Base-by-base conservation (phyloP, 53 echinoderm and acorn worm genomes). In the Hippasteria phrygiana region DNA sequence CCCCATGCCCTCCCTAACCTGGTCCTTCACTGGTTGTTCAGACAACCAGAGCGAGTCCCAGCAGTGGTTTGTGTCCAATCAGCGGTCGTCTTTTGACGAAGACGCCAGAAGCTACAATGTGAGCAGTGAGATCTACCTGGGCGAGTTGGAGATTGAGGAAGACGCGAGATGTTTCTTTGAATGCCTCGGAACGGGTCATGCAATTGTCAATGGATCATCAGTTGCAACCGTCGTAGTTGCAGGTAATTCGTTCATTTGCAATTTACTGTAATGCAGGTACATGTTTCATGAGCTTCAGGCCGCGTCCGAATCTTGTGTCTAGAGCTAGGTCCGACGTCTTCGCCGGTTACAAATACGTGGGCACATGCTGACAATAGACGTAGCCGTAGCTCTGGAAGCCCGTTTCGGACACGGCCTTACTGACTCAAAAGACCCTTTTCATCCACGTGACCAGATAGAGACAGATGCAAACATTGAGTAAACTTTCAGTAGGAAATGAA, bases 1-100 rank as follows among this genome's bases (percentile, higher is more conserved):
- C 67, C 71, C 71, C 35, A 69, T 4, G 26, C 85, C 85, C 35
- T 24, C 29, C 35, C 35, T 85, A n/a, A 70, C 71, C 3, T 85
- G 85, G 85, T 47, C 70, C 26, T 38, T 85, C 48, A 39, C 71
- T 47, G 71, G 71, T 11, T 85, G 85, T 53, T 34, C 46, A 4
- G 26, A 20, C 9, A 50, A 17, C 37, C n/a, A 12, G 34, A 71
- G 35, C 47, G 35, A 67, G 39, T 38, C 85, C 34, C 46, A 47
- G 27, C 69, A 39, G 27, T 85, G 69, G 71, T 85, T 70, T 39
- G 29, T 69, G 36, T 85, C 85, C 51, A 71, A 85, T 69, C 51
- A 85, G 70, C 85, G 9, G 6, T 50, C 71, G 48, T 11, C 50
- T 24, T 69, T 27, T 22, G 37, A 53, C 26, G 29, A 17, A n/a